Evolutionary conservation across 2,113 vertebrate genomes (phyloP).

Genomic region (Crypturellus undulatus): DNA sequence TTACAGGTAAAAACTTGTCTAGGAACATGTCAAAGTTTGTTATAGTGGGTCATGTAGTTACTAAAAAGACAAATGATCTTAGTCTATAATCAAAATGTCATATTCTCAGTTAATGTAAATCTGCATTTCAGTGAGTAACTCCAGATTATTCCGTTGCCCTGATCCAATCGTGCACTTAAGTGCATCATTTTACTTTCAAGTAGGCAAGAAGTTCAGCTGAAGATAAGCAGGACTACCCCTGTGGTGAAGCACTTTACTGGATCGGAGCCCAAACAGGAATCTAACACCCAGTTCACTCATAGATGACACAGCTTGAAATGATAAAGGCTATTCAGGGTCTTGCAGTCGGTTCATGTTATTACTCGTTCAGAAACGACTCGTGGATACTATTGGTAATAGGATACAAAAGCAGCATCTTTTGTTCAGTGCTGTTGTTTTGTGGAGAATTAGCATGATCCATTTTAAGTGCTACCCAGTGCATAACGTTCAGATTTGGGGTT

Average conservation of each 20-base stretch:
- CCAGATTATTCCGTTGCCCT: conserved; percentile 17
- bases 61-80: conserved; percentile 18
- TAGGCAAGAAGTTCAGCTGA: background rate
- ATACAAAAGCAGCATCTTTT: background rate
- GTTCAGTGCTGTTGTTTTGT: background rate
- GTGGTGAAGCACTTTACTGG: conserved; percentile 24
- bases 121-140: background rate
- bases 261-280: conserved; percentile 12
- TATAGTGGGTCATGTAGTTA: conserved; percentile 12
- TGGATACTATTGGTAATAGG: background rate
- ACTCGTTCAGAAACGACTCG: background rate
- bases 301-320: background rate
- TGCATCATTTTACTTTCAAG: background rate
- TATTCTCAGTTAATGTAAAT: conserved; percentile 14
- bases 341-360: background rate
- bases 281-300: background rate
- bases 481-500: conserved; percentile 34
- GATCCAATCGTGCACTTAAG: background rate
- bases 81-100: background rate
- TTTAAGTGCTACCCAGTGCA: background rate
- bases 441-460: background rate
- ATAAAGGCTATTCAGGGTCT: background rate
- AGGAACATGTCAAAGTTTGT: conserved; percentile 44
- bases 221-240: conserved; percentile 1
- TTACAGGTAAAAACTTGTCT: conserved; percentile 68